phyloP scores from a whole-genome alignment of 2,797 vertebrate species.

The Sebastes aleutianus region DNA sequence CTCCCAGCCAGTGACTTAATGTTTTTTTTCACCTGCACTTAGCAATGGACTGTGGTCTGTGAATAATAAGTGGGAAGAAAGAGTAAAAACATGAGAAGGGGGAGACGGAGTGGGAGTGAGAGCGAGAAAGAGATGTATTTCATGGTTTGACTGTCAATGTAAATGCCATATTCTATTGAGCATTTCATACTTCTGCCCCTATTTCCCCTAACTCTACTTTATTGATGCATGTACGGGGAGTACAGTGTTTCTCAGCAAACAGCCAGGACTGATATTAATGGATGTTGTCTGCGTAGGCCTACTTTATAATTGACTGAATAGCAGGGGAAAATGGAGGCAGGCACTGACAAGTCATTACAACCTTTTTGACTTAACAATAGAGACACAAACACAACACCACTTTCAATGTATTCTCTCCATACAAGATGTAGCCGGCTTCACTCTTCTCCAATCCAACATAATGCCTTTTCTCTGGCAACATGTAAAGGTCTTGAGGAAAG shows the following conservation, averaged over 20 bases:
- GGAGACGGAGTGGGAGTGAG: constrained; percentile 18
- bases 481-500: constrained; percentile 7
- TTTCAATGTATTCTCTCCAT: constrained; percentile 17
- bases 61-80: constrained; percentile 72
- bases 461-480: constrained; percentile 6
- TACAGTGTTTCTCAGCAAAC: constrained; percentile 23
- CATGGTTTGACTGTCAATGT: constrained; percentile 64
- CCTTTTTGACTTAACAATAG: constrained; percentile 22
- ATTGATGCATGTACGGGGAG: constrained; percentile 47
- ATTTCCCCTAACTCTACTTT: constrained; percentile 40
- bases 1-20: constrained; percentile 67
- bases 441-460: constrained; percentile 9
- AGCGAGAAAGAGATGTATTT: constrained; percentile 51
- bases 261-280: constrained; percentile 31
- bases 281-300: constrained; percentile 9
- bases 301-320: constrained; percentile 28
- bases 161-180: constrained; percentile 54
- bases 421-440: background rate
- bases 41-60: constrained; percentile 66
- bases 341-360: constrained; percentile 33
- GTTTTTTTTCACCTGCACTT: constrained; percentile 77
- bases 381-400: constrained; percentile 8
- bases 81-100: constrained; percentile 44
- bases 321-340: constrained; percentile 6
- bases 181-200: constrained; percentile 45